Conservation (phyloP, 2,888 invertebrate genomes). For the Drosophila vallismaia region DNA sequence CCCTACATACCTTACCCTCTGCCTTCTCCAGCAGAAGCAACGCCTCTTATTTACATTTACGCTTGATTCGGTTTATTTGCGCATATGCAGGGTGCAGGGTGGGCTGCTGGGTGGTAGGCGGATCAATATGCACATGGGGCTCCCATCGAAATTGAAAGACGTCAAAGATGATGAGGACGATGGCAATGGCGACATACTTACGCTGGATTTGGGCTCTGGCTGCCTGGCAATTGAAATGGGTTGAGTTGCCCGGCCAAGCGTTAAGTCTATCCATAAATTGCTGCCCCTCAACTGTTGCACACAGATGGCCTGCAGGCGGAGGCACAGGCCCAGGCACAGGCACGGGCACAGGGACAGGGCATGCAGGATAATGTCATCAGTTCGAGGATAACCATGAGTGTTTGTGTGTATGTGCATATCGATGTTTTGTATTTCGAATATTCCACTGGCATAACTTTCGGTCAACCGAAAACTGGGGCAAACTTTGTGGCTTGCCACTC, state of each 20-base stretch:
- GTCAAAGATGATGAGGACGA: conserved; percentile 16
- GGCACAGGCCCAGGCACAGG: not conserved
- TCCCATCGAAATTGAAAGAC: conserved; percentile 68
- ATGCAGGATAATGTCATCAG: conserved; percentile 35
- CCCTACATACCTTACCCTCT: conserved; percentile 18
- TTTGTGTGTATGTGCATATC: conserved; percentile 11
- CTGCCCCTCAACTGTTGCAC: conserved; percentile 47
- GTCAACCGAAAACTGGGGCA: conserved; percentile 47
- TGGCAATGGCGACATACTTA: conserved; percentile 57
- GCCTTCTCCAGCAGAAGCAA: conserved; percentile 22
- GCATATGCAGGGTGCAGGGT: conserved; percentile 52
- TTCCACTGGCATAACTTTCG: conserved; percentile 38
- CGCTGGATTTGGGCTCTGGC: conserved; percentile 46
- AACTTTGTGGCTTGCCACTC: conserved; percentile 29
- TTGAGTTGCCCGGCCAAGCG: conserved; percentile 37
- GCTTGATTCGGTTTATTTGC: conserved; percentile 77
- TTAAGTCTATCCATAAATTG: conserved; percentile 61
- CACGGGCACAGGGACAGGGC: not conserved
- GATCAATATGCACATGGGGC: conserved; percentile 34
- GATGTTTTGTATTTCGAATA: conserved; percentile 33
- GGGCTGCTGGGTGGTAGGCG: conserved; percentile 11
- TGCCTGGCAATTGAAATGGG: conserved; percentile 42
- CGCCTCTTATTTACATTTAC: conserved; percentile 78
- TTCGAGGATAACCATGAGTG: conserved; percentile 8
- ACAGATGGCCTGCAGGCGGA: conserved; percentile 7